phyloP scores from a whole-genome alignment of 2,797 vertebrate species.

The Cuniculus paca region DNA sequence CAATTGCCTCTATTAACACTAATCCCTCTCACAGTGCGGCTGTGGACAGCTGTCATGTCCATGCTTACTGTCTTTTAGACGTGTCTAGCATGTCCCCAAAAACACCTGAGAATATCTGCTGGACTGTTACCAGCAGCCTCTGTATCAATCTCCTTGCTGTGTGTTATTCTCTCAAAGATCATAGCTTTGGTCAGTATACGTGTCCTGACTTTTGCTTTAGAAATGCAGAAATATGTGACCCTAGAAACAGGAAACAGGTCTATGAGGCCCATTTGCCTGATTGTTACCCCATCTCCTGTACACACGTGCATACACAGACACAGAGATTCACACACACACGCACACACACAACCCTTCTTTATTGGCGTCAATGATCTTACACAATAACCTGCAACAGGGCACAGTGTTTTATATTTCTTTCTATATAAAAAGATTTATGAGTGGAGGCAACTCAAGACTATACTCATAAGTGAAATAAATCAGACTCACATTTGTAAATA shows the following conservation, averaged over 20 bases:
- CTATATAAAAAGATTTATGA: slow-evolving; percentile 19
- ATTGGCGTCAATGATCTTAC: not conserved
- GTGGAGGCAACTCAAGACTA: too few species aligned
- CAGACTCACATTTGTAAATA: too few species aligned
- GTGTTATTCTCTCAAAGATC: not conserved
- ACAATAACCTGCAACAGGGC: not conserved
- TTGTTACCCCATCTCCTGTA: not conserved
- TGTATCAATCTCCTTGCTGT: not conserved
- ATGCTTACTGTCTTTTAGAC: not conserved
- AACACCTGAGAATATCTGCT: not conserved
- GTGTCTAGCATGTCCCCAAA: not conserved
- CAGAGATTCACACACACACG: not conserved
- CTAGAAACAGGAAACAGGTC: not conserved
- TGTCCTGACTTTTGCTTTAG: not conserved
- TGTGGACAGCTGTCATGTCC: not conserved
- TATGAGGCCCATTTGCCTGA: not conserved
- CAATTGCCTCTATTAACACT: not conserved
- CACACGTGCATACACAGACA: not conserved
- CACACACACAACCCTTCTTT: not conserved
- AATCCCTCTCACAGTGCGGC: not conserved
- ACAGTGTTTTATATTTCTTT: slow-evolving; percentile 46
- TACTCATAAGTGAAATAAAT: too few species aligned
- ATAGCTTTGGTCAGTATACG: not conserved
- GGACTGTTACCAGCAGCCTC: not conserved
- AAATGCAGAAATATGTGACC: not conserved